Evolutionary conservation across 92 coral and sea anemone species (phyloP).

Genomic region (Porites divaricata): DNA sequence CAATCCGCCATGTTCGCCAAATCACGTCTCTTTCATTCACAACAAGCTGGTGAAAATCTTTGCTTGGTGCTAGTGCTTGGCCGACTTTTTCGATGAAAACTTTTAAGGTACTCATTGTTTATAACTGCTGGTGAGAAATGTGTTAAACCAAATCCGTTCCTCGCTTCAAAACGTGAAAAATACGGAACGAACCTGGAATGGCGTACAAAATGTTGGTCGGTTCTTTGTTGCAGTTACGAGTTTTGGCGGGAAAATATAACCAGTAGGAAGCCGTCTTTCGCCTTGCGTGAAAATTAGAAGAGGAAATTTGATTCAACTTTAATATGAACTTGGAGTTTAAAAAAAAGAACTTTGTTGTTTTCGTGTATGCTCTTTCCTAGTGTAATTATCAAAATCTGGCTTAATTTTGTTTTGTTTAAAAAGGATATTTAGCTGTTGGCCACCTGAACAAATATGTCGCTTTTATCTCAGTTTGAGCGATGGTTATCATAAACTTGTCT

Average conservation of each 20-base stretch:
- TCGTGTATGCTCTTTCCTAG: background rate
- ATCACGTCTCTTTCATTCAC: conserved; percentile 88
- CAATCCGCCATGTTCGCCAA: conserved; percentile 98
- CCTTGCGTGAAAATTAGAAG: background rate
- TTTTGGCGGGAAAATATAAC: conserved; percentile 46
- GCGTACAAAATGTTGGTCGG: background rate
- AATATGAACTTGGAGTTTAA: background rate
- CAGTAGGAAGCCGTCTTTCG: background rate
- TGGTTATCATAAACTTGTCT: background rate
- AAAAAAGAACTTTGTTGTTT: background rate
- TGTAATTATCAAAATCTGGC: background rate
- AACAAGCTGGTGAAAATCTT: conserved; percentile 95
- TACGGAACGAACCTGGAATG: background rate
- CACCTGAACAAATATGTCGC: conserved; percentile 42
- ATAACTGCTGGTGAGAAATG: background rate
- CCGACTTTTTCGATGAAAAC: conserved; percentile 89
- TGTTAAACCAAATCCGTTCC: background rate
- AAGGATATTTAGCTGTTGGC: conserved; percentile 13
- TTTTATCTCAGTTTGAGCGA: background rate
- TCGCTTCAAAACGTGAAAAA: background rate
- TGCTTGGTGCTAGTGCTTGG: conserved; percentile 98
- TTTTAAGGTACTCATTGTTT: conserved; percentile 66
- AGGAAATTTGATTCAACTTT: background rate
- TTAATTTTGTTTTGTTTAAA: conserved; percentile 3
- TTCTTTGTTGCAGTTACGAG: conserved; percentile 7